phyloP scores from a whole-genome alignment of 2,113 vertebrate genomes.

The Triplophysa siluroides region DNA sequence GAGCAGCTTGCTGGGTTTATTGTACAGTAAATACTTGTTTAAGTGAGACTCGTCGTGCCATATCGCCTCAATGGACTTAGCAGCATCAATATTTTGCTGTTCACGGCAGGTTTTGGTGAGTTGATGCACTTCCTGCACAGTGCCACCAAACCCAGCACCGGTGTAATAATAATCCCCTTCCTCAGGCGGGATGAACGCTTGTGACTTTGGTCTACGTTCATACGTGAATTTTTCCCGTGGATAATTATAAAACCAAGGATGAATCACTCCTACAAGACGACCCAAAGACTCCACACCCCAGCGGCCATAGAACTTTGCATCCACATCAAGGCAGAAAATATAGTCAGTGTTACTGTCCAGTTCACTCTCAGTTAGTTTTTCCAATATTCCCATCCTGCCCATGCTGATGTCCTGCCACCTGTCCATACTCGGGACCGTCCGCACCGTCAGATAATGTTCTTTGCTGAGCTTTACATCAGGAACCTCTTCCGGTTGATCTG shows the following conservation, averaged over 20 bases:
- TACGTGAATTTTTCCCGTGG: slow-evolving; percentile 54
- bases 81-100: too few species aligned
- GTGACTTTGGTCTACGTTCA: slow-evolving; percentile 64
- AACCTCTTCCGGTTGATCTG: slow-evolving; percentile 57
- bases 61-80: slow-evolving; percentile 67
- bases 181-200: slow-evolving; percentile 55
- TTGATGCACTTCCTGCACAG: slow-evolving; percentile 28
- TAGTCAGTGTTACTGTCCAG: slow-evolving; percentile 61
- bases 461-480: slow-evolving; percentile 52
- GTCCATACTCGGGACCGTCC: slow-evolving; percentile 32
- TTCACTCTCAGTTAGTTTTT: slow-evolving; percentile 44
- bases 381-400: slow-evolving; percentile 69
- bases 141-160: slow-evolving; percentile 33
- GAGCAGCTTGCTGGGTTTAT: slow-evolving; percentile 73
- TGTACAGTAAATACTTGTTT: slow-evolving; percentile 69
- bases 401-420: slow-evolving; percentile 73
- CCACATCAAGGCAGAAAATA: slow-evolving; percentile 71
- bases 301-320: slow-evolving; percentile 61
- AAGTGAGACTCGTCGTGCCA: slow-evolving; percentile 79
- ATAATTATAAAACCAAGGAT: slow-evolving; percentile 62
- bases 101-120: slow-evolving; percentile 59
- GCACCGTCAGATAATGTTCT: accelerated
- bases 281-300: slow-evolving; percentile 72
- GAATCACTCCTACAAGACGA: slow-evolving; percentile 66
- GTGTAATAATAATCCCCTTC: slow-evolving; percentile 53